phyloP scores from a whole-genome alignment of 2,888 invertebrate genomes.

The Thereva unica region DNA sequence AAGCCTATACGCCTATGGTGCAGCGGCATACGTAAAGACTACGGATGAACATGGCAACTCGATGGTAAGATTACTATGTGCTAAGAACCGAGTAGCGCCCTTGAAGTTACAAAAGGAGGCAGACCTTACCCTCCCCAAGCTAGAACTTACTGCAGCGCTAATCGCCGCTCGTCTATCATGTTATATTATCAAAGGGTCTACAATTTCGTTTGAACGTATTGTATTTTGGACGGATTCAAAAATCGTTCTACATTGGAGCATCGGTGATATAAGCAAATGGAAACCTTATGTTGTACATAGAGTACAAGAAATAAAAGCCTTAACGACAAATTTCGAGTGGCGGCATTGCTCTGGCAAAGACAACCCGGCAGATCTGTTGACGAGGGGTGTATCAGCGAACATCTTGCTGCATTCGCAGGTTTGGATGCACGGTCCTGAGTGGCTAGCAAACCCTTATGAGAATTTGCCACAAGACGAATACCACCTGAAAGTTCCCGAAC shows the following conservation, averaged over 20 bases:
- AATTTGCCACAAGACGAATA: not conserved
- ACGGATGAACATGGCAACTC: not conserved
- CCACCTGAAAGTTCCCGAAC: not conserved
- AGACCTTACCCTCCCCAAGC: slow-evolving; percentile 25
- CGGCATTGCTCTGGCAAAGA: slow-evolving; percentile 33
- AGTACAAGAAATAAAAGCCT: slow-evolving; percentile 35
- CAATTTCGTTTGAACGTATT: slow-evolving; percentile 7
- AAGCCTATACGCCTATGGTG: slow-evolving; percentile 34
- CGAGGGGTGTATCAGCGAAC: slow-evolving; percentile 30
- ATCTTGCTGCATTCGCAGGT: slow-evolving; percentile 13
- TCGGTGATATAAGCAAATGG: slow-evolving; percentile 30
- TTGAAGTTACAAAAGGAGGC: slow-evolving; percentile 12
- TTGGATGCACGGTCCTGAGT: slow-evolving; percentile 32
- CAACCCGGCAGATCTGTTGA: slow-evolving; percentile 32
- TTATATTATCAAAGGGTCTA: slow-evolving; percentile 20
- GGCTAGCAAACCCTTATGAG: not conserved
- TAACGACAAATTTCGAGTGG: slow-evolving; percentile 19
- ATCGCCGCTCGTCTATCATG: slow-evolving; percentile 23
- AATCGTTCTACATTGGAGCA: slow-evolving; percentile 32
- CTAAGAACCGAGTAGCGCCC: slow-evolving; percentile 34
- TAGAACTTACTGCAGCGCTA: slow-evolving; percentile 21
- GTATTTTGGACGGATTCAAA: slow-evolving; percentile 32
- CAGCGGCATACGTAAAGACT: slow-evolving; percentile 19
- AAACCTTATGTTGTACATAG: slow-evolving; percentile 33
- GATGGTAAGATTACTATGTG: slow-evolving; percentile 22